Base-by-base conservation (phyloP, 2,797 vertebrate species). In the Premnoplex brunnescens region DNA sequence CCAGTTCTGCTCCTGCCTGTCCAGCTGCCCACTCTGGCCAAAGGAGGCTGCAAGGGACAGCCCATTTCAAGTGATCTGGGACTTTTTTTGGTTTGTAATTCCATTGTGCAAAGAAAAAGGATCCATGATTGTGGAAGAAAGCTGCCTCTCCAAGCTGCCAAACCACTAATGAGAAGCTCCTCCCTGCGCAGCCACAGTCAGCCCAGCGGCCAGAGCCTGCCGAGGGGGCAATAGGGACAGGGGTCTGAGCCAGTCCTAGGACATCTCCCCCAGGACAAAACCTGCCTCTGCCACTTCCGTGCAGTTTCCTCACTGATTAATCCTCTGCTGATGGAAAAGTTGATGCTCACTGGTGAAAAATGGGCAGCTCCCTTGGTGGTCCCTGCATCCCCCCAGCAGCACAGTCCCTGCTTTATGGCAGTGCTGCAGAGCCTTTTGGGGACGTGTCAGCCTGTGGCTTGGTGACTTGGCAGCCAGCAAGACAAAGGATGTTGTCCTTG, bases 111-210 rank as follows among this genome's bases (percentile, higher is more conserved):
- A 68, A 48, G 46, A 26, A 63, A 24, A 78, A 49, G 7, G 23
- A 79, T 16, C 9, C 12, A 6, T 20, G 52, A n/a, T 34, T 92
- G 62, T 73, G 84, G 76, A 89, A 85, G 66, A 64, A 83, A 91
- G 17, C 69, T 93, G 48, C 39, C 36, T 66, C 67, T 72, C 59
- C 46, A 1, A 41, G 34, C 68, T 96, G 95, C 87, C 87, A 95
- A 96, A 89, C 84, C 59, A 8, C 64, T 77, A 85, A 88, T 9
- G 23, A 64, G 73, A 95, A 92, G 46, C 64, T 93, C 67, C 75
- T 95, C 85, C 64, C 52, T 80, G 76, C 74, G 41, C 62, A 69
- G 69, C 34, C 91, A 68, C 0, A 0, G 51, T 82, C 43, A 81
- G 43, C 63, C 5, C 2, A 24, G 52, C 51, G 54, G 78, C 37